Evolutionary conservation across 2,113 vertebrate species (phyloP).

Genomic region (Triplophysa rosa): DNA sequence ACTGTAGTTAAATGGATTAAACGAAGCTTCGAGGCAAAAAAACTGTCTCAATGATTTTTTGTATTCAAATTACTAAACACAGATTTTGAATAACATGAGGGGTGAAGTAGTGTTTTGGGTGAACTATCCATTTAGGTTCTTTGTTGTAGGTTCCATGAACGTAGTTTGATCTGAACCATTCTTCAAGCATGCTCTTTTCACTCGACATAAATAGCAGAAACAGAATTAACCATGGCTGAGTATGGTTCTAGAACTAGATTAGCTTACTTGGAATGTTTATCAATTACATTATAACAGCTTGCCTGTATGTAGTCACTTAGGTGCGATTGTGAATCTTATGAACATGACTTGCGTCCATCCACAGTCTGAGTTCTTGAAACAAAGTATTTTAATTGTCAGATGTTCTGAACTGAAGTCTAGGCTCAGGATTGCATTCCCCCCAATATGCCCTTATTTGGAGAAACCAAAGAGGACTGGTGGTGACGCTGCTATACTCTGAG

Average conservation of each 20-base stretch:
- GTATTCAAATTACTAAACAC: too few relatives aligned
- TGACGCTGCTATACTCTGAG: constrained; percentile 58
- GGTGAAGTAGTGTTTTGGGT: too few relatives aligned
- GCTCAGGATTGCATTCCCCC: constrained; percentile 68
- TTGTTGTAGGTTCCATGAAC: too few relatives aligned
- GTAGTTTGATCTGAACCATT: too few relatives aligned
- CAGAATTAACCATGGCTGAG: background rate
- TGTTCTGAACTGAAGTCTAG: constrained; percentile 60
- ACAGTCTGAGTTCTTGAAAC: constrained; percentile 49
- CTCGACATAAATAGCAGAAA: background rate
- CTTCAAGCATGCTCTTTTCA: too few relatives aligned
- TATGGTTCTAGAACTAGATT: constrained; percentile 19
- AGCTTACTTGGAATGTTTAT: constrained; percentile 17
- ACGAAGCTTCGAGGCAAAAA: too few relatives aligned
- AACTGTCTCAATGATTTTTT: too few relatives aligned
- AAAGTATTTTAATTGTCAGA: constrained; percentile 66
- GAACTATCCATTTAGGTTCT: too few relatives aligned
- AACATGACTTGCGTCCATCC: constrained; percentile 26
- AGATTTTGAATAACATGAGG: too few relatives aligned
- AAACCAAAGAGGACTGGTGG: constrained; percentile 63
- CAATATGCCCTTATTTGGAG: constrained; percentile 81
- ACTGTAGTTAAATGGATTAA: too few relatives aligned
- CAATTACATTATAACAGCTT: background rate
- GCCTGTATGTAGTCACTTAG: constrained; percentile 6
- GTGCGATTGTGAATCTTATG: constrained; percentile 17